Evolutionary conservation across 2,113 vertebrate genomes (phyloP).

Genomic region (Albula goreensis): DNA sequence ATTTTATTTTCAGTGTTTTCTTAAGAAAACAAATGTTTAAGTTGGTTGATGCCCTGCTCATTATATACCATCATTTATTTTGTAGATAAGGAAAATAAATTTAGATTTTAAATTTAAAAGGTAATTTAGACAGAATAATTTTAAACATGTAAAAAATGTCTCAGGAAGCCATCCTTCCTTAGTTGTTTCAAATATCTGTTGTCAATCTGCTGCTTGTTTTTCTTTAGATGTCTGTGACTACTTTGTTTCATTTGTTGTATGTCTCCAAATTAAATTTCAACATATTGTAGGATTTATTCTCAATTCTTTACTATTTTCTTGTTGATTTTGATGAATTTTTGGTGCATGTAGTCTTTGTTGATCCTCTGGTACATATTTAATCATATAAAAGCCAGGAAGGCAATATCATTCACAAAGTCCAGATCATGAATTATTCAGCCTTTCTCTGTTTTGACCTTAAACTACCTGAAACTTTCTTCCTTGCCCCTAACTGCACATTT

Average conservation of each 20-base stretch:
- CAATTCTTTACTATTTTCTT: background rate
- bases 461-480: background rate
- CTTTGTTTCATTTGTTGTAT: background rate
- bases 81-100: too few species aligned
- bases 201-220: too few species aligned
- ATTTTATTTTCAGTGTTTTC: too few species aligned
- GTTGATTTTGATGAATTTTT: background rate
- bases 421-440: background rate
- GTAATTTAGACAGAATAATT: too few species aligned
- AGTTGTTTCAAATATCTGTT: too few species aligned
- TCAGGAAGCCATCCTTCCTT: too few species aligned
- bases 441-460: background rate
- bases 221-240: background rate
- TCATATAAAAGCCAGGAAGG: background rate
- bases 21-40: too few species aligned
- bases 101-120: too few species aligned
- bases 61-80: too few species aligned
- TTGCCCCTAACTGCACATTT: background rate
- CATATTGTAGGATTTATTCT: background rate
- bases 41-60: too few species aligned
- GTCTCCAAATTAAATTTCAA: background rate
- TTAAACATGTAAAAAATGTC: too few species aligned
- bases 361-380: background rate
- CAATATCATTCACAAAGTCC: background rate
- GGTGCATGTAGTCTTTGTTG: background rate